A percentile compares a stretch with the other conserved stretches of the same genome.
phyloP scores from a whole-genome alignment of 1,140 invertebrate species.

The Platorchestia sp. region DNA sequence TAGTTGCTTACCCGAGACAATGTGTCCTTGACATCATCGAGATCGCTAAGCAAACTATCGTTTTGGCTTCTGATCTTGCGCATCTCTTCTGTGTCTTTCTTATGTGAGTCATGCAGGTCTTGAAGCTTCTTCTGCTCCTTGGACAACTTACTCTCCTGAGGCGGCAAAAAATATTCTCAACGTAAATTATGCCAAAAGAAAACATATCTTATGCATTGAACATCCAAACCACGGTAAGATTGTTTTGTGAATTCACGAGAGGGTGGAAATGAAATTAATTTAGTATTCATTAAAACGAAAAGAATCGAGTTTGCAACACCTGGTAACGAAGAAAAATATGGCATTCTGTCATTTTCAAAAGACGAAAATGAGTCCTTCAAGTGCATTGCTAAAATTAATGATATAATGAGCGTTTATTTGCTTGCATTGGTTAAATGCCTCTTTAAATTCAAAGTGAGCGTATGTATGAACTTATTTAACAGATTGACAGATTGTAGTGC shows the following conservation, averaged over 20 bases:
- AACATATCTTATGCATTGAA: neutral
- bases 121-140: slow-evolving; percentile 76
- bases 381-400: neutral
- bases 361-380: neutral
- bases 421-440: neutral
- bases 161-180: neutral
- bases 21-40: slow-evolving; percentile 62
- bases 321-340: neutral
- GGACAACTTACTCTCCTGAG: slow-evolving; percentile 71
- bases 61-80: slow-evolving; percentile 68
- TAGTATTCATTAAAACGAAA: neutral
- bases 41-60: slow-evolving; percentile 56
- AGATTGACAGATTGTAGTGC: neutral
- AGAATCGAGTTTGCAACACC: neutral
- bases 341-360: neutral
- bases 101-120: slow-evolving; percentile 72
- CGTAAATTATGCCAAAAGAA: neutral
- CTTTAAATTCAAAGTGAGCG: neutral
- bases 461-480: neutral
- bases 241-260: neutral
- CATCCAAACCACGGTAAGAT: neutral
- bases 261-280: neutral
- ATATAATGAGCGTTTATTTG: neutral
- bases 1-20: slow-evolving; percentile 53
- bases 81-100: slow-evolving; percentile 61